These are phyloP conservation scores for Neomorphus geoffroyi DNA, from an alignment of 2,797 vertebrate species.

Conservation along the genomic window DNA sequence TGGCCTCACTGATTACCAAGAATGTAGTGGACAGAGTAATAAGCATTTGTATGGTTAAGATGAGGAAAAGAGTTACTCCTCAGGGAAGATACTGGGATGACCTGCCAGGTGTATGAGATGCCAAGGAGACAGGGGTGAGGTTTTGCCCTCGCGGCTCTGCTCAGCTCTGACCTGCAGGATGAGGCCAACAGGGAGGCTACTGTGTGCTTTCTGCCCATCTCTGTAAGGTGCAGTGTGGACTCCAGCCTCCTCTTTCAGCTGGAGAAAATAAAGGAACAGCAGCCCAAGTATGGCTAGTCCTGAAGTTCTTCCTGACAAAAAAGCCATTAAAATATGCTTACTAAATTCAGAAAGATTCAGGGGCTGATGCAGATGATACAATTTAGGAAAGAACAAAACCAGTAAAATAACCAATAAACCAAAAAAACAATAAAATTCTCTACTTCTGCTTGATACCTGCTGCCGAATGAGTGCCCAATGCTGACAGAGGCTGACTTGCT, in stretches of 20 bases:
- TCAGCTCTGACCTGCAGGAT: neutral
- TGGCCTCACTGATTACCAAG: neutral
- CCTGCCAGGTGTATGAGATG: neutral
- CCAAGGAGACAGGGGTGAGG: neutral
- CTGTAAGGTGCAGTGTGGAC: neutral
- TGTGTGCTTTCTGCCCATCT: neutral
- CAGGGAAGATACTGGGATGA: neutral
- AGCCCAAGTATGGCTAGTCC: neutral
- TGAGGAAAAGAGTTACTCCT: neutral
- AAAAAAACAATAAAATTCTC: neutral
- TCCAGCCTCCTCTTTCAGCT: neutral
- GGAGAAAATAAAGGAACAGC: neutral
- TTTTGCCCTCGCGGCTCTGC: neutral
- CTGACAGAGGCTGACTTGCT: neutral
- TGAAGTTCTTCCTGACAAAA: neutral
- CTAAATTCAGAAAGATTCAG: neutral
- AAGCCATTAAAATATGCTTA: neutral
- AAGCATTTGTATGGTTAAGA: neutral
- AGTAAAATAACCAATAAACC: too few relatives aligned
- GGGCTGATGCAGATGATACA: neutral
- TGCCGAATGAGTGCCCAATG: neutral
- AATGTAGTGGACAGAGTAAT: neutral
- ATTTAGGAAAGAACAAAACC: neutral
- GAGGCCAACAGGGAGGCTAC: neutral
- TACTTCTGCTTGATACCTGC: neutral